Base-by-base conservation (phyloP, 2,797 vertebrate genomes). In the Microcaecilia unicolor region DNA sequence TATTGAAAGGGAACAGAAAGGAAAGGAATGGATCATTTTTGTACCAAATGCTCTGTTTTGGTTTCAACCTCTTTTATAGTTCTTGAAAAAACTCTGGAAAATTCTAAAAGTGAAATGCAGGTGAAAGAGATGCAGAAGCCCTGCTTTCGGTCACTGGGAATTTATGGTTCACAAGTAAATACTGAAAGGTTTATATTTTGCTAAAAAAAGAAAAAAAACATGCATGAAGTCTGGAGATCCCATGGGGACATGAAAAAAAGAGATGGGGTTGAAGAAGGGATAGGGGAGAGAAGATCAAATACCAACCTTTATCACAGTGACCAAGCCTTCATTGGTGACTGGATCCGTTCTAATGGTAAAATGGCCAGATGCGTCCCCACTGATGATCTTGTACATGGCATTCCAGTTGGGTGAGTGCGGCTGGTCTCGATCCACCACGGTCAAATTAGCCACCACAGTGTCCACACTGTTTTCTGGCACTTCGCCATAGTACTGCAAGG, bases 371-470 rank as follows among this genome's bases (percentile, higher is more conserved):
- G 91, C 86, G 66, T 97, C 92, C 8, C 93, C 93, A 0, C 88
- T 93, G 78, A 95, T 87, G 55, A 96, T 92, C 55, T 87, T 78
- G 74, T 97, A 97, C 35, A 91, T 44, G 3, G 91, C 92, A 0
- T 95, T 95, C 93, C 93, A 97, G 79, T 94, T 96, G 1, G 90
- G 84, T 0, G 93, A 90, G 58, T 90, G 89, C 0, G 93, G 91
- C 48, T 95, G 91, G 62, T 97, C 93, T 6, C 89, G 77, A 44
- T 97, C 93, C 50, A 87, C 70, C 53, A 95, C 90, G 0, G 90
- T 94, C 61, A 97, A 78, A 48, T 97, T 97, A 2, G 92, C 87
- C 22, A 96, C 91, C 37, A 86, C 84, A 0, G 79, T 67, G 32
- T 92, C 88, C 61, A 92, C 83, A 7, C 82, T 72, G 67, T 96